Evolutionary conservation across 2,797 vertebrate genomes (phyloP).

Genomic region (Smutsia gigantea): DNA sequence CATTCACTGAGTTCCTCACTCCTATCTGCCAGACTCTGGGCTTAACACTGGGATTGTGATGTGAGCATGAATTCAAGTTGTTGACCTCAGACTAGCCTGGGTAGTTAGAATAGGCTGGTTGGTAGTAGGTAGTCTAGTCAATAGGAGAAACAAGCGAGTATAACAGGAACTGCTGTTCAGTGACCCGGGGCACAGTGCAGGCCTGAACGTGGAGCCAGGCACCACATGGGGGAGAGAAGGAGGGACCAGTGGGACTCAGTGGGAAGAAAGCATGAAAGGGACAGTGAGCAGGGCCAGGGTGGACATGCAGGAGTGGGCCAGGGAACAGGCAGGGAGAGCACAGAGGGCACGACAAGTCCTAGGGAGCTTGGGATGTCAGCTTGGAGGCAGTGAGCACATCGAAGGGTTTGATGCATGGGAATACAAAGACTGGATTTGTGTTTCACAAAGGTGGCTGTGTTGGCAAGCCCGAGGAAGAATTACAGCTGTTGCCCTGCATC

Average conservation of each 20-base stretch:
- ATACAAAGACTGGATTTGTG: accelerated
- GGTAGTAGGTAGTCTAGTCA: no score
- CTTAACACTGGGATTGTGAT: not conserved
- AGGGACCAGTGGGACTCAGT: no score
- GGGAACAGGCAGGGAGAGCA: not conserved
- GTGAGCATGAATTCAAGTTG: not conserved
- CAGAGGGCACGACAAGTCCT: no score
- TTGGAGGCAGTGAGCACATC: not conserved
- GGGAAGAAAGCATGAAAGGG: not conserved
- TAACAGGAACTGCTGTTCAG: accelerated
- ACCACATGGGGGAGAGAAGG: accelerated
- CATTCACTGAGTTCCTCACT: not conserved
- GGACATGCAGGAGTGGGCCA: not conserved
- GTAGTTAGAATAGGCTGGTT: not conserved
- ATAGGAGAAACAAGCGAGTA: not conserved
- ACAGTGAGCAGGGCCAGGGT: accelerated
- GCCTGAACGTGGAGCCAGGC: not conserved
- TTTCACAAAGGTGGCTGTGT: accelerated
- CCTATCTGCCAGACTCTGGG: not conserved
- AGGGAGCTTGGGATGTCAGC: not conserved
- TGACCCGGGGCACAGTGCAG: accelerated
- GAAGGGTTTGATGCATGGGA: no score
- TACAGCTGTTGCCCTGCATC: accelerated
- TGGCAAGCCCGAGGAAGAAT: not conserved
- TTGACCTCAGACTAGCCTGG: not conserved